Evolutionary conservation across 2,797 vertebrate species (phyloP), one percentile per base, ranked within the genome.

Genomic region (Paguma larvata): DNA sequence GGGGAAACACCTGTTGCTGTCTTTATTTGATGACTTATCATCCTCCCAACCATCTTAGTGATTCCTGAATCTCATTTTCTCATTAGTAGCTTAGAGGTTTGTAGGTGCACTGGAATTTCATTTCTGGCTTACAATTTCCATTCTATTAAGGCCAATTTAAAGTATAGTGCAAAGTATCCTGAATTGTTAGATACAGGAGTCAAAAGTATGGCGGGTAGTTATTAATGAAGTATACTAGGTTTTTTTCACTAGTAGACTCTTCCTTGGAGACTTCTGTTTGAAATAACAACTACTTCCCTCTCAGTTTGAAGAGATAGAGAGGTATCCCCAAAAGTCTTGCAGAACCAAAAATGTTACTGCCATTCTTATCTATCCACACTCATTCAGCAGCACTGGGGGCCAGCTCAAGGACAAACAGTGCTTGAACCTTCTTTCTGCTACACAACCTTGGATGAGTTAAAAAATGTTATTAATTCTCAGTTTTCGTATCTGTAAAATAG

Each of bases 41-140:
- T 51, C 56, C 32, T 97, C 89, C 48, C 1, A 63, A 62, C n/a
- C 32, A 56, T 32, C 32, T 56, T 46, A 86, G 7, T 78, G 38
- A 94, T 83, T 16, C 41, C 34, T 87, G 14, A 84, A 65, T 59
- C 94, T 93, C 32, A 34, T 85, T 92, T 94, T 77, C 27, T 90
- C 38, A 75, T 44, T 83, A 30, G 18, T 78, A 70, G 15, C 67
- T 85, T 25, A 5, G 32, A 25, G 15, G 14, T 75, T 27, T 56
- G 21, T 38, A 44, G 70, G 12, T n/a, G 1, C 19, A 14, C n/a
- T 85, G 38, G 34, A 77, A 88, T 96, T 65, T 90, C 32, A 82
- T 56, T 34, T 59, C 27, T 91, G 30, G 27, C 88, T 86, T 91
- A 19, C 48, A 88, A 44, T 82, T 68, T 95, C 21, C 7, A 51